Base-by-base conservation (phyloP, 2,113 vertebrate species). In the Malaclemys terrapin region DNA sequence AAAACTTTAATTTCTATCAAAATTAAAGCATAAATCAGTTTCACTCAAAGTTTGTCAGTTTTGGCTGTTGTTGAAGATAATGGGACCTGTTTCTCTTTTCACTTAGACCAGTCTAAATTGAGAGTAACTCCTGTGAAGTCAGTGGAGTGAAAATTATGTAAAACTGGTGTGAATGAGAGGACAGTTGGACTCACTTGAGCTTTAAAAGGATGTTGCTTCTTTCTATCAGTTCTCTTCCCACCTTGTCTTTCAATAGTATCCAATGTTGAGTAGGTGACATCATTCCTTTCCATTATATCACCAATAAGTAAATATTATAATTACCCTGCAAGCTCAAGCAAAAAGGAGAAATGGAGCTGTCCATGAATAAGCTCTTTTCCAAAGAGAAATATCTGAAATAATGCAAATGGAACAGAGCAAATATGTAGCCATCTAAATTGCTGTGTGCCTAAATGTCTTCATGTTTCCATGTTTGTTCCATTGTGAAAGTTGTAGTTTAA, bases 361-460 rank as follows among this genome's bases (percentile, higher is more conserved):
- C 25, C 45, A 56, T 42, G n/a, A 83, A 80, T 88, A 3, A 85
- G 80, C 24, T 82, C 84, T 4, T 22, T 10, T 31, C 17, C 3
- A 88, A 59, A 54, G 12, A 85, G 47, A n/a, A 9, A 31, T 2
- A 2, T 0, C 25, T 25, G 14, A 1, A 3, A 19, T 13, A 27
- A 50, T 4, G 3, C 2, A 87, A 4, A 2, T 5, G 4, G 56
- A 31, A 10, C n/a, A 50, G 10, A 76, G 57, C 49, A 89, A 80
- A 10, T 92, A 65, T 5, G 8, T 38, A 20, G 0, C 35, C 8
- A 1, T 14, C 6, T 42, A 27, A 88, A 19, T 29, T 84, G 52
- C 20, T 80, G 4, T 38, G 3, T 56, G 72, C 24, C 19, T 75
- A 75, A 65, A 65, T 81, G 12, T 62, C 42, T n/a, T 1, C 9